phyloP scores from a whole-genome alignment of 2,113 vertebrate genomes.

The Nothoprocta pentlandii region DNA sequence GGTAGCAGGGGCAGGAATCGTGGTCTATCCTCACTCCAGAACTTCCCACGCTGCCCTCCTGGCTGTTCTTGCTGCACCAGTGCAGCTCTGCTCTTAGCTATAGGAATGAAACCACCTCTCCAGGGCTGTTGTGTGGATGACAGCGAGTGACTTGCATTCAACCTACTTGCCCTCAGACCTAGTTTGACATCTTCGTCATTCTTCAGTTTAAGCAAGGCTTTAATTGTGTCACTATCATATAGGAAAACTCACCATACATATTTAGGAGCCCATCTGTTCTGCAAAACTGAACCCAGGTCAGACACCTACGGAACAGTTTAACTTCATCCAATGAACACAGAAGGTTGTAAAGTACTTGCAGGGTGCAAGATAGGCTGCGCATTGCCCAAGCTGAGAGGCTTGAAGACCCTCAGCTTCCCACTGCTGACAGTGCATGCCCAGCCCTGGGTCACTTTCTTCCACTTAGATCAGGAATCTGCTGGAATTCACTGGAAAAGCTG shows the following conservation, averaged over 20 bases:
- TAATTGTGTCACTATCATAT: background rate
- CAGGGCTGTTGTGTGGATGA: background rate
- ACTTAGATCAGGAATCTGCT: background rate
- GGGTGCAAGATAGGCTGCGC: background rate
- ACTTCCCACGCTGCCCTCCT: background rate
- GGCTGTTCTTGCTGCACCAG: background rate
- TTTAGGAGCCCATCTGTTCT: conserved; percentile 38
- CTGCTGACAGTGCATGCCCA: background rate
- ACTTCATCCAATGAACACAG: background rate
- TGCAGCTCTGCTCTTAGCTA: conserved; percentile 4
- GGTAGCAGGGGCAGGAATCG: background rate
- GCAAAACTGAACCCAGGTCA: background rate
- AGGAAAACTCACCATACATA: rapidly evolving
- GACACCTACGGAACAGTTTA: background rate
- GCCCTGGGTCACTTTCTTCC: rapidly evolving
- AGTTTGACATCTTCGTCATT: conserved; percentile 32
- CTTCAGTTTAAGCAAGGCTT: background rate
- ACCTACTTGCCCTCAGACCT: conserved; percentile 41
- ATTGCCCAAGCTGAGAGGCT: background rate
- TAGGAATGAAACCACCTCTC: background rate
- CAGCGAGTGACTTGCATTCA: conserved; percentile 40
- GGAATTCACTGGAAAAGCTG: background rate
- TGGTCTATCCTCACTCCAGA: background rate
- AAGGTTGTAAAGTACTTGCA: background rate
- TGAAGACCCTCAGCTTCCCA: background rate